Evolutionary conservation across 2,113 vertebrate genomes (phyloP), one percentile per base, ranked within the genome.

Genomic region (Entosphenus tridentatus): DNA sequence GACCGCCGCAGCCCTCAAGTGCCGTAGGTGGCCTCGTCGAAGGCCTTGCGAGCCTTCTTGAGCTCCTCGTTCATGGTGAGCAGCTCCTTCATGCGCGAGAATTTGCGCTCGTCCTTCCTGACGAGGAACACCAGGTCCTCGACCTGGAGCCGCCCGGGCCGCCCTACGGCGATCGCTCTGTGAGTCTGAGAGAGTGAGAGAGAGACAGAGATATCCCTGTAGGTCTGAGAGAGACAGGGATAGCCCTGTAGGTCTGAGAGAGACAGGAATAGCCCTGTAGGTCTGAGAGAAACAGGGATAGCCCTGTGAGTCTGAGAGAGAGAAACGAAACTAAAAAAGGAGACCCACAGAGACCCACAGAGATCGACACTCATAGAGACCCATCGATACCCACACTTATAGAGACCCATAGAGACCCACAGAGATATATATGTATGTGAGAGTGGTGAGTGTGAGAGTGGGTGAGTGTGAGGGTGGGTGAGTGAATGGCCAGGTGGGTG

Each of bases 61-160:
- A 96, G 78, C 78, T 96, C 93, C 74, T 98, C 90, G 57, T 96
- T 98, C 90, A 96, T 96, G 10, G 90, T 98, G 56, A 96, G 82
- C 70, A 98, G 83, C 73, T 98, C 93, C 78, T 98, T 98, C 67
- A 98, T 92, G 72, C 93, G 75, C 57, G 93, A 91, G 76, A 98
- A 98, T 75, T 98, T 98, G 68, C 93, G 78, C 5, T 90, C 90
- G 69, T 98, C 91, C 74, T 98, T 98, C 56, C 92, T 85, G 57
- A 98, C 96, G 1, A 98, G 82, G 73, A 93, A 98, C 10, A 98
- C 92, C 1, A 98, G 96, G 77, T 98, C 93, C 78, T 98, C 93
- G 62, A 96, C 93, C 81, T 98, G 93, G 9, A 98, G 91, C 0
- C 93, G 85, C 7, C 93, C 93, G 78, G 95, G 93, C 70, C 93